Base-by-base conservation (phyloP, 2,888 invertebrate species). In the Drepana falcataria region DNA sequence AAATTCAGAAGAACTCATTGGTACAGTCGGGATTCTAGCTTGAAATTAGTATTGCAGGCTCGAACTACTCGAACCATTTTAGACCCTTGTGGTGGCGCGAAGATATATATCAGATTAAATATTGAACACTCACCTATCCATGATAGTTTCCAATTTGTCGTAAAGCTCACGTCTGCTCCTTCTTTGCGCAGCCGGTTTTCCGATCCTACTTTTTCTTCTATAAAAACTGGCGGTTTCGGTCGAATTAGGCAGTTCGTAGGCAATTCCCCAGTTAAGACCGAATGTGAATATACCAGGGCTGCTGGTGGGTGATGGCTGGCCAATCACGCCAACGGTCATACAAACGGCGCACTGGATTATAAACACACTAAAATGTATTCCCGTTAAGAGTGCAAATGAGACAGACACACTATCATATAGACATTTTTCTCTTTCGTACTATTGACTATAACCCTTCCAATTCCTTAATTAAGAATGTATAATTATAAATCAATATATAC, bases 261-360 rank as follows among this genome's bases (percentile, higher is more conserved):
- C 94, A 44, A 95, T 93, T 53, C 94, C 95, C 94, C 94, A 94
- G 73, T 95, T 95, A 44, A 94, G 75, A 0, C 94, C 95, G 75
- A 94, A 94, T 3, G 94, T 94, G 66, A 94, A 92, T 54, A 92
- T 93, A 4, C 92, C 91, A 2, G 91, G 87, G 0, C 79, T 58
- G 0, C 91, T 85, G 2, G 85, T 56, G 1, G 90, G 86, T 0
- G 91, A 73, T 1, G 93, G 93, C 67, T 92, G 92, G 6, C 92
- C 92, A 52, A 92, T 83, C 48, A 91, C 71, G 51, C 92, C 92
- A 9, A 94, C 88, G 9, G 94, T 94, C 82, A 93, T 72, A 63
- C 94, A 94, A 37, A 92, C 90, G 0, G 94, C 94, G 47, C 93
- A 83, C 87, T 87, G 64, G 6, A 75, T 21, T 21, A 21, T 21